phyloP scores from a whole-genome alignment of 2,113 vertebrate species.

The Mastomys coucha region DNA sequence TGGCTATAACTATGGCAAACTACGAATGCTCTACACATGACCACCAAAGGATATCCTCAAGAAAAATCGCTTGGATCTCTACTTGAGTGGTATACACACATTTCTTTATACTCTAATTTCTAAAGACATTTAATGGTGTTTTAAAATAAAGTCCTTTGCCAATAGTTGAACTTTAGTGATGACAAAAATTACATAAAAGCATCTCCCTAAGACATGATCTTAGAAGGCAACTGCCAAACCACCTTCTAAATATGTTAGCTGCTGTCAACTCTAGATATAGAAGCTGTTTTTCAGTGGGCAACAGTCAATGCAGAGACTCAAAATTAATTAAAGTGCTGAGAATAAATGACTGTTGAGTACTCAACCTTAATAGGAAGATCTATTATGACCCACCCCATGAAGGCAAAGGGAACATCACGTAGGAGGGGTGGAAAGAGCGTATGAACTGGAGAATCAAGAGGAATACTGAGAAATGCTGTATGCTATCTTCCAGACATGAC shows the following conservation, averaged over 20 bases:
- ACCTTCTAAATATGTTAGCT: not conserved
- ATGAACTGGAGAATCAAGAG: not conserved
- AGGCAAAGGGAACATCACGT: not conserved
- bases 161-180: not conserved
- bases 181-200: conserved; percentile 4
- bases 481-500: not conserved
- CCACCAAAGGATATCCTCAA: not conserved
- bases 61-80: not conserved
- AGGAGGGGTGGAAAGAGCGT: not conserved
- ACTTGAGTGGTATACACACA: not conserved
- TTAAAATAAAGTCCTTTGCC: not conserved
- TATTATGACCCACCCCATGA: too few species aligned
- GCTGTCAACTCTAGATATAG: not conserved
- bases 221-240: not conserved
- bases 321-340: not conserved
- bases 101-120: not conserved
- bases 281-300: not conserved
- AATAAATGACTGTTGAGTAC: not conserved
- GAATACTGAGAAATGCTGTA: not conserved
- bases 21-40: not conserved
- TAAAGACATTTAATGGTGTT: not conserved
- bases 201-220: not conserved
- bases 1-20: not conserved
- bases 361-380: not conserved
- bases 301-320: not conserved